Base-by-base conservation (phyloP, 1,140 invertebrate genomes). In the Drosophila virilis region DNA sequence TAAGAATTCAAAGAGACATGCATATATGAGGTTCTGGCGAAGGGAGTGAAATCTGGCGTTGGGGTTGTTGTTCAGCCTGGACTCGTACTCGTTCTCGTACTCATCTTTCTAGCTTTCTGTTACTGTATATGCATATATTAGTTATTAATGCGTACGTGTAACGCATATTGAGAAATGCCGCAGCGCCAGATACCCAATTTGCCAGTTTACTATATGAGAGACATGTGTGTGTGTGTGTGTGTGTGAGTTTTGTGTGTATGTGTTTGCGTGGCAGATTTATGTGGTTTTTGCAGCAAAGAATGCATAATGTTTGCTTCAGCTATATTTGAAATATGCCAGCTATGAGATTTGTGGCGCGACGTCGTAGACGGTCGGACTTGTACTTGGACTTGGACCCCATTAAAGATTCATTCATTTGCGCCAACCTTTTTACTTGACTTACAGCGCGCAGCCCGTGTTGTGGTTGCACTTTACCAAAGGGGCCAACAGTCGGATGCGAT, bases 111-210 rank as follows among this genome's bases (percentile, higher is more conserved):
- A 74, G 71, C 57, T 61, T 52, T 74, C 66, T 78, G 78, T 66
- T 80, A 85, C 81, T 82, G 83, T 88, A 82, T 86, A 86, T 88
- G 82, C 82, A 86, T 86, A 86, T 86, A 88, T 89, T 88, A 88
- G 83, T 88, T 88, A 89, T 89, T 88, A 88, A 88, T 88, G 83
- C 84, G 83, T 89, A 88, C 83, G 83, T 88, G 83, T 43, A 89
- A 74, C 79, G 83, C 84, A 88, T 86, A 86, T 86, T 86, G 83
- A 86, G 67, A 88, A 86, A 82, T 65, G 82, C 70, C 78, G 83
- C 71, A 74, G 65, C 17, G 48, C 35, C 74, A 86, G 57, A 68
- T 77, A 73, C 65, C 79, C 61, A 76, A 76, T 77, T 68, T 83
- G 77, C 83, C 74, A 72, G 55, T 40, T 55, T 42, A 45, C 28